phyloP scores from a whole-genome alignment of 2,888 invertebrate genomes.

The Cyrtodaria siliqua region DNA sequence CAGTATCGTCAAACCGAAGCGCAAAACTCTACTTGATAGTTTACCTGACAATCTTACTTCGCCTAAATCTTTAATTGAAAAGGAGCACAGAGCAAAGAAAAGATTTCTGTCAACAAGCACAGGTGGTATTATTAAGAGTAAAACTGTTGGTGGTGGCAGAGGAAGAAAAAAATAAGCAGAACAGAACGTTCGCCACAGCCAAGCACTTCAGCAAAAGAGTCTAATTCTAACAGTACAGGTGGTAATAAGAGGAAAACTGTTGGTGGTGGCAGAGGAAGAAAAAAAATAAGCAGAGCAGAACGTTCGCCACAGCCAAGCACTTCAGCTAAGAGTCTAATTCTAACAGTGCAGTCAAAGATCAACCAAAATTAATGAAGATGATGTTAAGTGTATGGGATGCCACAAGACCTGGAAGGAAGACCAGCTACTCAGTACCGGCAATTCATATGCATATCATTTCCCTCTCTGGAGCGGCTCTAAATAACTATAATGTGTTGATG shows the following conservation, averaged over 20 bases:
- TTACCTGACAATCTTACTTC: constrained; percentile 23
- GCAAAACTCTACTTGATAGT: background rate
- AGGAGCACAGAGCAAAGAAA: constrained; percentile 13
- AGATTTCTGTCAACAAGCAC: too few species aligned
- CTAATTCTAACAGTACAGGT: too few species aligned
- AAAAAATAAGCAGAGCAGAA: background rate
- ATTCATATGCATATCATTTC: constrained; percentile 19
- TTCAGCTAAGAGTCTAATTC: background rate
- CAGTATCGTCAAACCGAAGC: background rate
- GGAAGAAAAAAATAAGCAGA: background rate
- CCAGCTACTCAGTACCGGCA: constrained; percentile 5
- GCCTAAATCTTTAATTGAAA: constrained; percentile 19
- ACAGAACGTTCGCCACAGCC: too few species aligned
- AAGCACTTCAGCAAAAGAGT: too few species aligned
- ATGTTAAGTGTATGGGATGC: too few species aligned
- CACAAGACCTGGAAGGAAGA: constrained; percentile 27
- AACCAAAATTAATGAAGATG: constrained; percentile 5
- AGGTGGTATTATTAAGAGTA: too few species aligned
- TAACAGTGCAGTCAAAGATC: background rate
- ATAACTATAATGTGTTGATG: too few species aligned
- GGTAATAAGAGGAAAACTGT: background rate
- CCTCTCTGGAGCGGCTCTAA: too few species aligned
- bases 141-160: too few species aligned
- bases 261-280: too few species aligned
- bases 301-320: too few species aligned